Conservation (phyloP, 1,140 invertebrate genomes). For the Tachypleus tridentatus region DNA sequence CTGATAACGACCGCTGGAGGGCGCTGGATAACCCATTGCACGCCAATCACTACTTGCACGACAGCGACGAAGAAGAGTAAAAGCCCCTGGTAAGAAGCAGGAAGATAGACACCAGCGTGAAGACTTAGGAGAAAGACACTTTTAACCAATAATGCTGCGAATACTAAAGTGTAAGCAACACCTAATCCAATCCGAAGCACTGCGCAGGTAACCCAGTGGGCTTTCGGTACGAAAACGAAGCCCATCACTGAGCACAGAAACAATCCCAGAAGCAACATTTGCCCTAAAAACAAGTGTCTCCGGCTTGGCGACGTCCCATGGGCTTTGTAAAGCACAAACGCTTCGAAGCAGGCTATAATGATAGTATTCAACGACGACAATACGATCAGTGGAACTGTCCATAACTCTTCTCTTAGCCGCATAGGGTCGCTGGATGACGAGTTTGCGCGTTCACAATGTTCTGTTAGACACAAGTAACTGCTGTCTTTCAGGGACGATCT, state of each 20-base stretch:
- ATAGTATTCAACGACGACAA: conserved; percentile 63
- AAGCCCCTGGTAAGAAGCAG: conserved; percentile 74
- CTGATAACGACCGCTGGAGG: conserved; percentile 12
- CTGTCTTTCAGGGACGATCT: no score
- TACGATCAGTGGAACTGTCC: conserved; percentile 72
- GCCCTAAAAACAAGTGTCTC: conserved; percentile 79
- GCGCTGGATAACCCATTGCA: conserved; percentile 30
- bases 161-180: conserved; percentile 74
- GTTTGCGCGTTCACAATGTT: no score
- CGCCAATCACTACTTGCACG: conserved; percentile 53
- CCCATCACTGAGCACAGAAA: conserved; percentile 68
- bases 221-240: conserved; percentile 64
- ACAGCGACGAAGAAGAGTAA: conserved; percentile 67
- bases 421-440: no score
- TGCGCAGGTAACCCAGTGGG: conserved; percentile 54
- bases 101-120: conserved; percentile 79
- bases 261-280: conserved; percentile 73
- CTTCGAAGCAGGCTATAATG: conserved; percentile 67
- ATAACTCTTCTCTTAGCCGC: conserved; percentile 43
- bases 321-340: conserved; percentile 79
- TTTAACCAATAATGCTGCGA: conserved; percentile 81
- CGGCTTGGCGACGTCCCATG: conserved; percentile 41
- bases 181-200: conserved; percentile 72
- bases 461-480: no score
- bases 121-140: conserved; percentile 83